A percentile compares a stretch with the other conserved stretches of the same genome.
Conservation (phyloP, 2,797 vertebrate species). For the Danio jaintianensis region DNA sequence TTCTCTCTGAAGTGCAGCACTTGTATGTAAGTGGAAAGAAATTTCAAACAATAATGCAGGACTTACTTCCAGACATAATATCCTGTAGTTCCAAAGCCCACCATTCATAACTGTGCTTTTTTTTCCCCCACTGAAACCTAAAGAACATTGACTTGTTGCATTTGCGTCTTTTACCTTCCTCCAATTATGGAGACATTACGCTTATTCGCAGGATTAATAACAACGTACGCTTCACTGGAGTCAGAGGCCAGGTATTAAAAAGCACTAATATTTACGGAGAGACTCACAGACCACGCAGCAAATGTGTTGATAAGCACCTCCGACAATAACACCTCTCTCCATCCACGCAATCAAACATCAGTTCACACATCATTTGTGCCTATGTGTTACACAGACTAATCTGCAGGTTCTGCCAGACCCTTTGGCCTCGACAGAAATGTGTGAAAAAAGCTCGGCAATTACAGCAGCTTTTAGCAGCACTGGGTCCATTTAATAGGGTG, state of each 20-base stretch:
- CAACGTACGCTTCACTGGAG: neutral
- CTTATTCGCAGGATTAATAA: constrained; percentile 29
- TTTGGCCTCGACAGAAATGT: constrained; percentile 68
- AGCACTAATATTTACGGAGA: constrained; percentile 35
- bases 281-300: neutral
- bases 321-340: constrained; percentile 72
- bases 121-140: constrained; percentile 9
- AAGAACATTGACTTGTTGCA: constrained; percentile 37
- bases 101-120: constrained; percentile 19
- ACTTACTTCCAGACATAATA: constrained; percentile 46
- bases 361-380: constrained; percentile 68
- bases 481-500: constrained; percentile 76
- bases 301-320: constrained; percentile 43
- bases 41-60: constrained; percentile 52
- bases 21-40: constrained; percentile 47
- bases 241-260: constrained; percentile 44
- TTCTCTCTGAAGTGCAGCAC: constrained; percentile 41
- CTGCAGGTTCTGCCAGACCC: constrained; percentile 74
- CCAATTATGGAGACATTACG: constrained; percentile 47
- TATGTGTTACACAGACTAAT: constrained; percentile 75
- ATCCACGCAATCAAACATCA: constrained; percentile 72
- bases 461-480: constrained; percentile 70
- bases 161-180: constrained; percentile 30
- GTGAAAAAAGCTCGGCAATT: constrained; percentile 72
- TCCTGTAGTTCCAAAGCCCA: constrained; percentile 31